Conservation (phyloP, 2,888 invertebrate species). For the Urechis unicinctus region DNA sequence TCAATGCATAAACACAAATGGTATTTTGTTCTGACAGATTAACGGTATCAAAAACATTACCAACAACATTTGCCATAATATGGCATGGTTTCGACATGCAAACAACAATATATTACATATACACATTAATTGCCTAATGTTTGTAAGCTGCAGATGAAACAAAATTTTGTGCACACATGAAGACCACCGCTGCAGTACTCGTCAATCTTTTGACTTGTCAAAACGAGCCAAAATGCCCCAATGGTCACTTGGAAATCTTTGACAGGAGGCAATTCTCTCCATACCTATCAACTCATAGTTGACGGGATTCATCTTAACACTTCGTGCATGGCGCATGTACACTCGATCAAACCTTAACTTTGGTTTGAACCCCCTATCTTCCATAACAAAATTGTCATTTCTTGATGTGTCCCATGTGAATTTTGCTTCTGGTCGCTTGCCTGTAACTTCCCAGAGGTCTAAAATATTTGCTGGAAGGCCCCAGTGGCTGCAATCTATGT, state of each 20-base stretch:
- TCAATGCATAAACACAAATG: too few relatives aligned
- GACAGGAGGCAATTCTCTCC: conserved; percentile 52
- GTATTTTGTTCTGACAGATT: too few relatives aligned
- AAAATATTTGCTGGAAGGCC: conserved; percentile 27
- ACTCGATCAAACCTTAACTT: conserved; percentile 57
- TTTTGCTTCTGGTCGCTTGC: conserved; percentile 53
- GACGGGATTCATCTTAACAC: conserved; percentile 38
- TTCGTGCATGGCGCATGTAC: conserved; percentile 43
- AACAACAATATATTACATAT: too few relatives aligned
- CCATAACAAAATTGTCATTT: conserved; percentile 55
- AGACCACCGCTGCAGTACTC: too few relatives aligned
- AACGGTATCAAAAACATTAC: too few relatives aligned
- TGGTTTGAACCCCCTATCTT: conserved; percentile 43
- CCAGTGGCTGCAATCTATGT: neutral
- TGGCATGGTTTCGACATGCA: too few relatives aligned
- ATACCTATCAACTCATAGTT: conserved; percentile 56
- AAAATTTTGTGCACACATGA: too few relatives aligned
- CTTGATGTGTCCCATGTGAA: conserved; percentile 59
- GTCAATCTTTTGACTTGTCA: conserved; percentile 21
- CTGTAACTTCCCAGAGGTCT: conserved; percentile 57
- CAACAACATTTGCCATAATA: too few relatives aligned
- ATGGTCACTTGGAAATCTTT: conserved; percentile 57
- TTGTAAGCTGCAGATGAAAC: too few relatives aligned
- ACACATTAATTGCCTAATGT: too few relatives aligned
- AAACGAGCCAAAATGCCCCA: conserved; percentile 54